Evolutionary conservation across 2,888 invertebrate species (phyloP).

Genomic region (Suillia variegata): DNA sequence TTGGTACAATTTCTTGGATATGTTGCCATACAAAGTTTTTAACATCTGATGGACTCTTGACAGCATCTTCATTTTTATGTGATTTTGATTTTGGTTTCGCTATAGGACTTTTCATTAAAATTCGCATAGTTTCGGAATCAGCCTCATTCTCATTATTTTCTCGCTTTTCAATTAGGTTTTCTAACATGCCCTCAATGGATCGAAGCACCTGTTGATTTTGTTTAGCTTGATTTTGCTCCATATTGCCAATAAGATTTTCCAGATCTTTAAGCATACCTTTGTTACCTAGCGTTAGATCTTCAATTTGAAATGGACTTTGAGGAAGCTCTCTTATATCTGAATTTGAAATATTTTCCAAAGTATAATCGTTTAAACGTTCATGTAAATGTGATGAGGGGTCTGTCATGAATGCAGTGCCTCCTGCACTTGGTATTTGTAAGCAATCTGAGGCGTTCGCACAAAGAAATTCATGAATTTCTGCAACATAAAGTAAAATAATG

Average conservation of each 20-base stretch:
- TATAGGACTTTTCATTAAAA: slow-evolving; percentile 60
- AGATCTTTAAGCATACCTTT: slow-evolving; percentile 58
- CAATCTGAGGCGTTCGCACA: slow-evolving; percentile 56
- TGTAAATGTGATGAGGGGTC: not conserved
- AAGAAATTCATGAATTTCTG: slow-evolving; percentile 60
- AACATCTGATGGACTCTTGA: slow-evolving; percentile 45
- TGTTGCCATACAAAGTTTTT: slow-evolving; percentile 60
- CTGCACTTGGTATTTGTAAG: slow-evolving; percentile 39
- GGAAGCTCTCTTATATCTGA: slow-evolving; percentile 38
- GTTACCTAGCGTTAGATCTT: slow-evolving; percentile 39
- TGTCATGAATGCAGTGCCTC: slow-evolving; percentile 27
- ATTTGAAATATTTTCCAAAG: slow-evolving; percentile 31
- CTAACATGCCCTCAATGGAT: slow-evolving; percentile 56
- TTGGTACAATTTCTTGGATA: slow-evolving; percentile 60
- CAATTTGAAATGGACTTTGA: slow-evolving; percentile 40
- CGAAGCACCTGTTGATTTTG: slow-evolving; percentile 53
- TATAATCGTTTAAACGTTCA: slow-evolving; percentile 16
- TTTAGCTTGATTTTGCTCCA: slow-evolving; percentile 60
- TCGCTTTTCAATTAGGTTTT: slow-evolving; percentile 43
- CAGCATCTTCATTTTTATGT: slow-evolving; percentile 24
- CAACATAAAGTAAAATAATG: slow-evolving; percentile 28
- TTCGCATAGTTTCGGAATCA: slow-evolving; percentile 52
- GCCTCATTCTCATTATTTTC: slow-evolving; percentile 45
- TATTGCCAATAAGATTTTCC: slow-evolving; percentile 60
- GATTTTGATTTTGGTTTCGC: slow-evolving; percentile 32